Evolutionary conservation across 2,888 invertebrate genomes (phyloP), one percentile per base, ranked within the genome.

Genomic region (Drosophila ustulata): DNA sequence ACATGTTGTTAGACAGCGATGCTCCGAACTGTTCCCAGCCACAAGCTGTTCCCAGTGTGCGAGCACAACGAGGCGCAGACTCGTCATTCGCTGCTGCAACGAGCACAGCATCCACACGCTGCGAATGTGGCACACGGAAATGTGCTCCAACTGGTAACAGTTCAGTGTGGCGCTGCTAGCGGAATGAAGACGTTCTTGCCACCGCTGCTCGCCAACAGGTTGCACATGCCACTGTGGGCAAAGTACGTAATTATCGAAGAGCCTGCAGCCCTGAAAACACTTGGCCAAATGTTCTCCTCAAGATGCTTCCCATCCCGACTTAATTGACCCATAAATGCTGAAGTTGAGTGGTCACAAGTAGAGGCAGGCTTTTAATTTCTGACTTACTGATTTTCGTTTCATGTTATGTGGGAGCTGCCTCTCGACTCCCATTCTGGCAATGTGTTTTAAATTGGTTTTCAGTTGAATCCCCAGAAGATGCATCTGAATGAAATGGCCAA

Each of bases 21-120:
- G 3, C 6, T 4, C 0, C 18, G 4, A 57, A 58, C 39, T 59
- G 68, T 74, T 59, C 62, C 65, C 61, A 49, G 1, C 45, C 23
- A 43, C 23, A 43, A 6, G 25, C 46, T 47, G 49, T 49, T 23
- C 32, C 32, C 37, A 30, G 50, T 75, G 56, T 67, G 30, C 55
- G 11, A 34, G 18, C 28, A 32, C 11, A 28, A n/a, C 8, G n/a
- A 9, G 25, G 76, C 75, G 87, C 87, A 75, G 71, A 67, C 56
- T 79, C 81, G 26, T 9, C 8, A 30, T 34, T 30, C n/a, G 32
- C 26, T 8, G 39, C 32, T 18, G 30, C 66, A 67, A 50, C 57
- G 49, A 68, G 78, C 70, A 73, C 84, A 86, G 82, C 82, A 86
- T 82, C 87, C 82, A 86, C 87, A 83, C 46, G 23, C 26, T 39